A percentile compares a stretch with the other conserved stretches of the same genome.
Evolutionary conservation across 1,140 invertebrate genomes (phyloP).

Genomic region (Diprion similis): DNA sequence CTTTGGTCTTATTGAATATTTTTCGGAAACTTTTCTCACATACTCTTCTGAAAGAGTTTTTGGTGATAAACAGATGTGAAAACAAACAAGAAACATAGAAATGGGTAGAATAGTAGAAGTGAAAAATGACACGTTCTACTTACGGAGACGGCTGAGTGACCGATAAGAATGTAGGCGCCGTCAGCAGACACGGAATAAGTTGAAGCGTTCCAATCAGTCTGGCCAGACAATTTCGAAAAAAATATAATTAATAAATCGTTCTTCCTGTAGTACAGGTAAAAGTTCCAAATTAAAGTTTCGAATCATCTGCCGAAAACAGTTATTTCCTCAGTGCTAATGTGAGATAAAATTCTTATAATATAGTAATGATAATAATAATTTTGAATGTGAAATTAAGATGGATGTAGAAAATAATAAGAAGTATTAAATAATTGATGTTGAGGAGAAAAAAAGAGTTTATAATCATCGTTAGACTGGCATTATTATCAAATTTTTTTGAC

Average conservation of each 20-base stretch:
- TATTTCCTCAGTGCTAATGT: constrained; percentile 2
- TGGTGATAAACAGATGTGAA: neutral
- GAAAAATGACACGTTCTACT: constrained; percentile 6
- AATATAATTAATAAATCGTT: too few relatives aligned
- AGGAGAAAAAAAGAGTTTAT: too few relatives aligned
- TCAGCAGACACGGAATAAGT: constrained; percentile 17
- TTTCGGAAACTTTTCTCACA: too few relatives aligned
- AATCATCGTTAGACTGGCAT: too few relatives aligned
- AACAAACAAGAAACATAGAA: neutral
- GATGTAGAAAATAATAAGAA: too few relatives aligned
- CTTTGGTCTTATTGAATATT: too few relatives aligned
- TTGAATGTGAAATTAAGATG: neutral
- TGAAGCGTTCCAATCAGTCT: constrained; percentile 1
- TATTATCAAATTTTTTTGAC: too few relatives aligned
- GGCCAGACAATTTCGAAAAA: neutral
- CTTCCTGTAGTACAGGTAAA: too few relatives aligned
- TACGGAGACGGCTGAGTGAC: constrained; percentile 6
- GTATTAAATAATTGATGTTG: too few relatives aligned
- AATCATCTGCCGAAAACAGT: constrained; percentile 7
- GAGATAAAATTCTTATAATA: constrained; percentile 9
- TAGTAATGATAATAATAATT: neutral
- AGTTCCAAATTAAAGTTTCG: neutral
- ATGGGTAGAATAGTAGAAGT: neutral
- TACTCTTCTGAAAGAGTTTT: neutral
- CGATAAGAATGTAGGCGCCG: constrained; percentile 15